Conservation (phyloP, 2,797 vertebrate species). For the Acanthurus lineatus region DNA sequence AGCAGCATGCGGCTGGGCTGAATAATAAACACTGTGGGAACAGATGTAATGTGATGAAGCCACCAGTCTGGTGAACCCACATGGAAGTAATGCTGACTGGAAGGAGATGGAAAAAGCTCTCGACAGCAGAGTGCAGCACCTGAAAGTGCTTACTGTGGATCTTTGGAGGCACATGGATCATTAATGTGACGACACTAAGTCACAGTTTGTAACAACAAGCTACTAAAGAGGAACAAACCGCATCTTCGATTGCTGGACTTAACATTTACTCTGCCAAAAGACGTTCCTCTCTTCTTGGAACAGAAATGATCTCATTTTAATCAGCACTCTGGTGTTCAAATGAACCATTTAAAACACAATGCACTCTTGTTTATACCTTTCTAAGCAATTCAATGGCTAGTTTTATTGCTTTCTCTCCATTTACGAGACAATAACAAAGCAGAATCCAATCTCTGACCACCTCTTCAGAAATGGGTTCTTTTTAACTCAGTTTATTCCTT, state of each 20-base stretch:
- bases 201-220: not conserved
- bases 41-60: not conserved
- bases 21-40: not conserved
- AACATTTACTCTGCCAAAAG: not conserved
- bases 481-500: not conserved
- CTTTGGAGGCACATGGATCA: slow-evolving; percentile 11
- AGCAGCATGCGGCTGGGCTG: not conserved
- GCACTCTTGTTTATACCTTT: slow-evolving; percentile 11
- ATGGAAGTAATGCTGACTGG: slow-evolving; percentile 3
- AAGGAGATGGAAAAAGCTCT: slow-evolving; percentile 3
- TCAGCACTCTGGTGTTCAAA: slow-evolving; percentile 2
- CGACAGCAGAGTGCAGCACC: not conserved
- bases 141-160: slow-evolving; percentile 2
- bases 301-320: slow-evolving; percentile 1
- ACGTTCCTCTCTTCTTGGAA: not conserved
- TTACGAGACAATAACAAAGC: slow-evolving; percentile 19
- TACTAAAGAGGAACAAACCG: not conserved
- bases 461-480: not conserved
- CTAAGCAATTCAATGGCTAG: not conserved
- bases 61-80: slow-evolving; percentile 11
- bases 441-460: not conserved
- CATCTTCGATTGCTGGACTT: slow-evolving; percentile 2
- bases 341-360: not conserved
- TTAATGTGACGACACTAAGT: not conserved
- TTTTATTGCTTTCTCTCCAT: slow-evolving; percentile 20